A percentile compares a stretch with the other conserved stretches of the same genome.
Evolutionary conservation across 2,113 vertebrate species (phyloP).

Genomic region (Bubo bubo): DNA sequence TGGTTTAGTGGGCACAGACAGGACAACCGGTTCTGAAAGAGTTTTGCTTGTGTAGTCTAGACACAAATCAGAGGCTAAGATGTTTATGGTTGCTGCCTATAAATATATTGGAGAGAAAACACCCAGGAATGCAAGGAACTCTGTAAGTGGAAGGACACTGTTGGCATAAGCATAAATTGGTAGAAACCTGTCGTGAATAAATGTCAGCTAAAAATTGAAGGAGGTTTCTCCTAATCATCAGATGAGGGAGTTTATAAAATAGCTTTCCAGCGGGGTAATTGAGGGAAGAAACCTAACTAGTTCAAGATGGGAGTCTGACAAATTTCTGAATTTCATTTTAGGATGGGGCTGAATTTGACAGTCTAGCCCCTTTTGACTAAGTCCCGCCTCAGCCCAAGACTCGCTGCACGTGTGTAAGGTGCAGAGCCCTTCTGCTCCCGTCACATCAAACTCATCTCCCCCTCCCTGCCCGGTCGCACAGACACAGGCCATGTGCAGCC

Average conservation of each 20-base stretch:
- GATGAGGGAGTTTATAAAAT: slow-evolving; percentile 56
- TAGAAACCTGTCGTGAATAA: slow-evolving; percentile 37
- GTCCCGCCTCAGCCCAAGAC: background rate
- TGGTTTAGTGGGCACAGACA: background rate
- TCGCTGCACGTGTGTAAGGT: accelerated
- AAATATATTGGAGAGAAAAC: slow-evolving; percentile 15
- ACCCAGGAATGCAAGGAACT: slow-evolving; percentile 28
- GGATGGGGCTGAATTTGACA: slow-evolving; percentile 48
- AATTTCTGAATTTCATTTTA: slow-evolving; percentile 29
- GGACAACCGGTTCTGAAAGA: background rate
- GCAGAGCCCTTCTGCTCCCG: background rate
- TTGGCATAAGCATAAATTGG: background rate
- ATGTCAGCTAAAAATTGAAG: slow-evolving; percentile 24
- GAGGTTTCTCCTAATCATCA: slow-evolving; percentile 56
- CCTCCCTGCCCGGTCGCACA: accelerated
- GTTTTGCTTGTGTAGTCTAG: background rate
- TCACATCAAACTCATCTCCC: accelerated
- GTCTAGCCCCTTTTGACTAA: background rate
- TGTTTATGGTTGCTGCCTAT: background rate
- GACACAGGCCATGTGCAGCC: accelerated
- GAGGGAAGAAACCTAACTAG: slow-evolving; percentile 58
- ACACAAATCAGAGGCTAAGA: background rate
- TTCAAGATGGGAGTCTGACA: slow-evolving; percentile 68
- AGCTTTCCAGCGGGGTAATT: slow-evolving; percentile 52
- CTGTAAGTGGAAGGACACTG: background rate